Conservation (phyloP, 1,140 invertebrate genomes). For the Apocrypta bakeri region DNA sequence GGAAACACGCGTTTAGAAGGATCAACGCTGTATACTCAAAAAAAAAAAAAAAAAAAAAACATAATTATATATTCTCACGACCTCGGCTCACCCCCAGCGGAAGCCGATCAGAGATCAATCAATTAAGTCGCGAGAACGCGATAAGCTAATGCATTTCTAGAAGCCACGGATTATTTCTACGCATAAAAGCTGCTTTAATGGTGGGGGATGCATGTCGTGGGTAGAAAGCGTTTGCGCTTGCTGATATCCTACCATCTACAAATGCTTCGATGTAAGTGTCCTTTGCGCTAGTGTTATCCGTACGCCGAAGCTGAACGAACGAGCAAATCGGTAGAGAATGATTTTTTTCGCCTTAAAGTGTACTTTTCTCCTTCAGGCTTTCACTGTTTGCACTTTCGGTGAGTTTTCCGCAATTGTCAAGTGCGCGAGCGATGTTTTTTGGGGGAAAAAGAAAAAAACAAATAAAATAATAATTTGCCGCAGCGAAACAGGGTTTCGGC, state of each 20-base stretch:
- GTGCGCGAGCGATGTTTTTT: no score
- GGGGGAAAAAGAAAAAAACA: no score
- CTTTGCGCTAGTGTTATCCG: not conserved
- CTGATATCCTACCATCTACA: not conserved
- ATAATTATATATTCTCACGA: no score
- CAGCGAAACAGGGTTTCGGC: conserved; percentile 73
- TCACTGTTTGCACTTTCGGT: not conserved
- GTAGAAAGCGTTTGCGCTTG: conserved; percentile 9
- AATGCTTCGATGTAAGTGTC: not conserved
- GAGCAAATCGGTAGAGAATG: not conserved
- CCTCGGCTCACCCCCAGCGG: no score
- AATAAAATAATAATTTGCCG: not conserved
- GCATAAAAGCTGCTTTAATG: not conserved
- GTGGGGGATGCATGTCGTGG: conserved; percentile 4
- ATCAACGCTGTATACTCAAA: no score
- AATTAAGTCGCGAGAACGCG: no score
- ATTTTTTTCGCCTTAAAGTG: not conserved
- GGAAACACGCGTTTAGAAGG: no score
- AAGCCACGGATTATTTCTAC: not conserved
- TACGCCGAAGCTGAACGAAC: no score
- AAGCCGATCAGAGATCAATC: no score
- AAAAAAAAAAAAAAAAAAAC: no score
- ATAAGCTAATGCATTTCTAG: not conserved
- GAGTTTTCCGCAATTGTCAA: no score
- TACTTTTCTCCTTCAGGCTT: no score